Percentiles rank a stretch among this genome's conserved stretches.
These are phyloP conservation scores for Torymus auratus DNA, from an alignment of 2,888 invertebrate species.

Conservation along the genomic window DNA sequence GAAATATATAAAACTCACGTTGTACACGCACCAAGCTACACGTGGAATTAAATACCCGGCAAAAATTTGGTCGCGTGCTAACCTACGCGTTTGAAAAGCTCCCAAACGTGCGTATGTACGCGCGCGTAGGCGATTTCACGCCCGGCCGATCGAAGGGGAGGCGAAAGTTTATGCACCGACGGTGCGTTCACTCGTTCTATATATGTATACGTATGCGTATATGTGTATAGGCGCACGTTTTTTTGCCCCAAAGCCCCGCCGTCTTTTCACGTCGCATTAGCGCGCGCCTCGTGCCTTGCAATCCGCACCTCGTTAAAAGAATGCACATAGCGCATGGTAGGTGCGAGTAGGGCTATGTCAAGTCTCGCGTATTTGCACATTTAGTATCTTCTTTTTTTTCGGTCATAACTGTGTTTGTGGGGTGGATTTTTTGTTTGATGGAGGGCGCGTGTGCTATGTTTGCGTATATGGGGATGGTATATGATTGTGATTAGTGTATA, in stretches of 20 bases:
- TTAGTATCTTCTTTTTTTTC: too few species aligned
- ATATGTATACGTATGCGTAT: too few species aligned
- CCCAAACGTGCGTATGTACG: neutral
- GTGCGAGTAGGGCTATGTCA: too few species aligned
- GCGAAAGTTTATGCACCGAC: conserved; percentile 42
- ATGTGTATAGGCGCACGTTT: neutral
- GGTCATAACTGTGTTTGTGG: too few species aligned
- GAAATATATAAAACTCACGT: too few species aligned
- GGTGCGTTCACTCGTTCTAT: conserved; percentile 5
- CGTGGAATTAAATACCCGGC: conserved; percentile 55
- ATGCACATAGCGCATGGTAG: too few species aligned
- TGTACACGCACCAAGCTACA: conserved; percentile 6
- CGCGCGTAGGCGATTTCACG: conserved; percentile 43
- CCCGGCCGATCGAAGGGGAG: conserved; percentile 27
- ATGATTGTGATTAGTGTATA: too few species aligned
- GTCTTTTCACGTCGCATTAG: conserved; percentile 34
- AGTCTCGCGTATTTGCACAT: too few species aligned
- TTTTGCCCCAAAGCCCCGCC: conserved; percentile 8
- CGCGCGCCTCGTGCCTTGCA: neutral
- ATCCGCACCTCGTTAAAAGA: conserved; percentile 24
- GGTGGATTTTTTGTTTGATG: too few species aligned
- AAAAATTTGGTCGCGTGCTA: conserved; percentile 48
- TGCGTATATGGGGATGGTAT: too few species aligned
- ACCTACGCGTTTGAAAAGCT: conserved; percentile 27
- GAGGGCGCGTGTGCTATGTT: too few species aligned